Base-by-base conservation (phyloP, 2,888 invertebrate genomes). In the Nebria salina region DNA sequence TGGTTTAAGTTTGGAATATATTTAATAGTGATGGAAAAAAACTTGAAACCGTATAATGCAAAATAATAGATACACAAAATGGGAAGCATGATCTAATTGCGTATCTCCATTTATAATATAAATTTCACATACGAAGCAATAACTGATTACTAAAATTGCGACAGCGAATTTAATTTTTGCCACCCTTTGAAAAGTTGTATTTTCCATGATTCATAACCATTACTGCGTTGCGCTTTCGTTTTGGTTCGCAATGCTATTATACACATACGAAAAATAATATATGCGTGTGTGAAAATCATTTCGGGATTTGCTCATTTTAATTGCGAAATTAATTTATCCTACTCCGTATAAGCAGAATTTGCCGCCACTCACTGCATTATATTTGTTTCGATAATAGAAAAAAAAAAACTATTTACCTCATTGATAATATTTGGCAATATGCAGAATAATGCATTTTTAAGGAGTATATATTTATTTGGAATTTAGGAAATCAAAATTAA, bases 271-370 rank as follows among this genome's bases (percentile, higher is more conserved):
- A 34, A 34, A 34, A 34, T 34, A 34, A 34, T 34, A 34, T 34
- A 34, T 34, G 34, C 34, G 34, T 34, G 34, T 34, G 34, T 34
- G 34, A 26, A 75, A 72, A 66, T 68, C 65, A 65, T 75, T 72
- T 70, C 42, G 43, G 78, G 80, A 75, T 80, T 80, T 80, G 75
- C 70, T 75, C 54, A 80, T 75, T 80, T 80, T 80, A 75, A 75
- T 80, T 80, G 75, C 75, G 70, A 80, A 80, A 75, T 75, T 75
- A 65, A 75, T 75, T 80, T 75, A 79, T 79, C 74, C 73, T 74
- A 65, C 73, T 25, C 79, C 74, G 73, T 66, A 74, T 73, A 75
- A 73, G 75, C 75, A 72, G 54, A 75, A 80, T 80, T 80, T 80
- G 70, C 75, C 26, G 25, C 70, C 20, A 26, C 7, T 70, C 6